phyloP scores from a whole-genome alignment of 2,113 vertebrate genomes.

The Cavia aperea region DNA sequence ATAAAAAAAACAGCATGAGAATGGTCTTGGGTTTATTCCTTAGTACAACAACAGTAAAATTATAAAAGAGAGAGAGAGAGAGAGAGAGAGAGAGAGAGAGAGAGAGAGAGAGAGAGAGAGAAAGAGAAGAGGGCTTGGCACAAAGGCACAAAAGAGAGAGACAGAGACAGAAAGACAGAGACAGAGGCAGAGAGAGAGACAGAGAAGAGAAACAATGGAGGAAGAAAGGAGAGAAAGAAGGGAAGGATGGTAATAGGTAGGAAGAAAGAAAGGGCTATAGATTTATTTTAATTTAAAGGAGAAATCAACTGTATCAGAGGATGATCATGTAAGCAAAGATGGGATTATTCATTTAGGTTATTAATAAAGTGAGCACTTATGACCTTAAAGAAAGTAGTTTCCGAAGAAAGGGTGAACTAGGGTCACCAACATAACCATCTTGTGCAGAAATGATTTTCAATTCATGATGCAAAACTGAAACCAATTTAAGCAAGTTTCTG shows the following conservation, averaged over 20 bases:
- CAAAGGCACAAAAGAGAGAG: too few relatives aligned
- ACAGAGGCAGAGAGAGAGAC: too few relatives aligned
- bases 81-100: too few relatives aligned
- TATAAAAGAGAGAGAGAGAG: not conserved
- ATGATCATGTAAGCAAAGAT: not conserved
- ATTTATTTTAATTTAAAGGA: not conserved
- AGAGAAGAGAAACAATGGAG: not conserved
- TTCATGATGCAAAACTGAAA: conserved; percentile 44
- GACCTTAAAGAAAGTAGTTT: not conserved
- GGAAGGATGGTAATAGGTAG: not conserved
- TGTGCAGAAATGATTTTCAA: conserved; percentile 25
- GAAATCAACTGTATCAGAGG: not conserved
- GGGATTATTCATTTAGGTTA: not conserved
- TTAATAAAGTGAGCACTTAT: not conserved
- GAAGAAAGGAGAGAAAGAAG: not conserved
- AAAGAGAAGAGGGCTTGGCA: too few relatives aligned
- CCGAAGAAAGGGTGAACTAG: not conserved
- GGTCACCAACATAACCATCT: not conserved
- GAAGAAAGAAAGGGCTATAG: not conserved
- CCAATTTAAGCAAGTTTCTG: conserved; percentile 36
- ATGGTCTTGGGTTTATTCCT: not conserved
- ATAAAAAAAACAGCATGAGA: not conserved
- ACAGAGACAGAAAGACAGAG: too few relatives aligned
- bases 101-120: too few relatives aligned
- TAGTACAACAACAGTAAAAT: not conserved